Evolutionary conservation across 1,140 invertebrate genomes (phyloP).

Genomic region (Ceratina calcarata): DNA sequence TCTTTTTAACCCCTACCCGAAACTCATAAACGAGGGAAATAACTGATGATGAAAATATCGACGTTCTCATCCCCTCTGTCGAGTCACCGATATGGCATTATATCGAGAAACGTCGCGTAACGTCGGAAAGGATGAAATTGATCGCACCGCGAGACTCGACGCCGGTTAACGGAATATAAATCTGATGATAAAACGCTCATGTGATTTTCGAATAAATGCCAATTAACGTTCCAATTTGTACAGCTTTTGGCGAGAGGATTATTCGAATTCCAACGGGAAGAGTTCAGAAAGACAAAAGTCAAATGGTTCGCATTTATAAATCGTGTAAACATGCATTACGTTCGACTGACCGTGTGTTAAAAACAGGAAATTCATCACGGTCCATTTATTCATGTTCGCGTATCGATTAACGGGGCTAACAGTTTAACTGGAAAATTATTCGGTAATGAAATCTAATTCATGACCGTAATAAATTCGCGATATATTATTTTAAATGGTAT

Average conservation of each 20-base stretch:
- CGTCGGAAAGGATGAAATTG: no score
- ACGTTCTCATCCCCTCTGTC: background rate
- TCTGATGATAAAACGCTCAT: no score
- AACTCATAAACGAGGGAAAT: slow-evolving; percentile 32
- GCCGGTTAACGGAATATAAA: no score
- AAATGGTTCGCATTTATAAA: background rate
- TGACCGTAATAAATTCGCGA: background rate
- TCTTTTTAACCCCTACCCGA: background rate
- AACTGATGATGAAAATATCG: slow-evolving; percentile 35
- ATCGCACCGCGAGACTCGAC: no score
- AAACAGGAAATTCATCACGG: background rate
- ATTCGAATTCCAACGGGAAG: no score
- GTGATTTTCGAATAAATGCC: no score
- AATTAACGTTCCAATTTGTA: no score
- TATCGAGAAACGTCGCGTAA: background rate
- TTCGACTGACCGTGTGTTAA: background rate
- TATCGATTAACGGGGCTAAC: background rate
- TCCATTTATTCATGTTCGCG: background rate
- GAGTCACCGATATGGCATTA: slow-evolving; percentile 1
- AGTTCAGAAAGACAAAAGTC: background rate
- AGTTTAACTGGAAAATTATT: slow-evolving; percentile 9
- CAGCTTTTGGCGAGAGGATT: no score
- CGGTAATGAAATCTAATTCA: background rate
- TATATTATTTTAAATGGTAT: background rate
- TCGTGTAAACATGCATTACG: slow-evolving; percentile 1